Percentiles rank a stretch among this genome's conserved stretches.
phyloP scores from a whole-genome alignment of 1,140 invertebrate species.

The Atta colombica region DNA sequence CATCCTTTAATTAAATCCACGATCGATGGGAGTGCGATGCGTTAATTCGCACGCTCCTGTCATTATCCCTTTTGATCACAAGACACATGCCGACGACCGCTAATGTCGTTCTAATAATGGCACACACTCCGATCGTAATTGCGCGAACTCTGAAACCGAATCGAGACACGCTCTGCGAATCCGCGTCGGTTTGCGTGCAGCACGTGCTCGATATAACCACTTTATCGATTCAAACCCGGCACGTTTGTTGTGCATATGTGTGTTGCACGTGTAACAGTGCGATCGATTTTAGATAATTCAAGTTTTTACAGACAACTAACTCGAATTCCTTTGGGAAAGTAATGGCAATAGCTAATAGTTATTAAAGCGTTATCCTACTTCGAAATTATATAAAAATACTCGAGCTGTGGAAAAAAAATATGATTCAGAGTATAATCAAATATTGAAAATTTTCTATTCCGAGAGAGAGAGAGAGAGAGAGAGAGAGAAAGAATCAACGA shows the following conservation, averaged over 20 bases:
- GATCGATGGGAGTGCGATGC: conserved; percentile 70
- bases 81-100: conserved; percentile 71
- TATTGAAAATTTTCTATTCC: conserved; percentile 24
- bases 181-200: conserved; percentile 22
- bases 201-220: conserved; percentile 36
- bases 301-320: conserved; percentile 31
- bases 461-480: neutral
- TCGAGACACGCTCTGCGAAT: conserved; percentile 42
- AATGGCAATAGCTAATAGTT: conserved; percentile 21
- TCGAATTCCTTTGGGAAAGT: conserved; percentile 30
- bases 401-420: neutral
- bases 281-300: conserved; percentile 42
- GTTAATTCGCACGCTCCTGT: conserved; percentile 71
- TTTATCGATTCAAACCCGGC: neutral
- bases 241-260: neutral
- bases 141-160: conserved; percentile 68
- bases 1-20: conserved; percentile 77
- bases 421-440: conserved; percentile 8
- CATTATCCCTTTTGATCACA: conserved; percentile 76
- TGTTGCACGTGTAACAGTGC: neutral
- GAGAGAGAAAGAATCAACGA: neutral
- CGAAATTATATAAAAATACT: conserved; percentile 34
- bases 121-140: conserved; percentile 62
- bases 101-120: conserved; percentile 75
- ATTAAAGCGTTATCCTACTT: conserved; percentile 1